Evolutionary conservation across 2,113 vertebrate genomes (phyloP).

Genomic region (Elachura formosa): DNA sequence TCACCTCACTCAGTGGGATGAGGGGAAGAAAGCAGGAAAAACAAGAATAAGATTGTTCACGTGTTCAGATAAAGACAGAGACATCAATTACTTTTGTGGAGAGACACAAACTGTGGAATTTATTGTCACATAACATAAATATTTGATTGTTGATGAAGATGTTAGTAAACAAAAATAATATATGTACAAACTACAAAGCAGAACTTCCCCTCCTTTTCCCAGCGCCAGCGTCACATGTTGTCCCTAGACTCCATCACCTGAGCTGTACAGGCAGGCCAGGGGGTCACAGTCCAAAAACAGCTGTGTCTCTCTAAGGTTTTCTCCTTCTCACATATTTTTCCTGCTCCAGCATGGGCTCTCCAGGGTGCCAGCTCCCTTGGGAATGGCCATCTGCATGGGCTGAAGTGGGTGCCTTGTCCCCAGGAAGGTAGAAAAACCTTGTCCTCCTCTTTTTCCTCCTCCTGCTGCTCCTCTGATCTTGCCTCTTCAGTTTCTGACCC

Average conservation of each 20-base stretch:
- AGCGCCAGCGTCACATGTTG: not conserved
- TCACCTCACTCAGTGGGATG: too few relatives aligned
- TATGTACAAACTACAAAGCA: not conserved
- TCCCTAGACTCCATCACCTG: not conserved
- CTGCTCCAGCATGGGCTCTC: fast-evolving
- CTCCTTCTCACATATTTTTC: not conserved
- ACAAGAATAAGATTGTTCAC: not conserved
- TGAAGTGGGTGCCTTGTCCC: not conserved
- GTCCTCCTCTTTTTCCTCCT: not conserved
- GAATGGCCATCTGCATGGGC: not conserved
- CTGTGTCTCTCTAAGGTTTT: not conserved
- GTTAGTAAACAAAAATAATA: not conserved
- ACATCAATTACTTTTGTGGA: not conserved
- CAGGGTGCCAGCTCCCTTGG: not conserved
- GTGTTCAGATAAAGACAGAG: not conserved
- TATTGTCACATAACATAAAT: not conserved
- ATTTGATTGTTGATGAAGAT: not conserved
- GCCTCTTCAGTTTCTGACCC: not conserved
- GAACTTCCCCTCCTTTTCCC: not conserved
- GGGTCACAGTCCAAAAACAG: fast-evolving
- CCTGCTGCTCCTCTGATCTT: not conserved
- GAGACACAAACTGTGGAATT: not conserved
- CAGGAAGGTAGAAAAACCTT: not conserved
- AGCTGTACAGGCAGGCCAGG: too few relatives aligned
- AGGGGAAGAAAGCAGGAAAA: not conserved